phyloP scores from a whole-genome alignment of 2,888 invertebrate species.

The Colletes collaris region DNA sequence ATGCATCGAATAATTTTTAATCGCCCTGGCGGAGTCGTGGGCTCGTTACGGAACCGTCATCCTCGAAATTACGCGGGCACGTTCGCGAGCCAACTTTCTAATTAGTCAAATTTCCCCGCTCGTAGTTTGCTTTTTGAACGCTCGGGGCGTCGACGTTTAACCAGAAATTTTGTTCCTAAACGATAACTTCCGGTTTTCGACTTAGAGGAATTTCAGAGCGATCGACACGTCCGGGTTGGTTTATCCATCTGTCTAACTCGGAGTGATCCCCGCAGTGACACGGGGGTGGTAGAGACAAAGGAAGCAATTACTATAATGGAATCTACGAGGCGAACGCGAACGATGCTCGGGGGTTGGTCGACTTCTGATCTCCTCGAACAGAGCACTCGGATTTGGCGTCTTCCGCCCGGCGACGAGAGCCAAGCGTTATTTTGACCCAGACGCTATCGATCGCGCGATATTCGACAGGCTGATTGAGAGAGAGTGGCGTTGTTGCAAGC shows the following conservation, averaged over 20 bases:
- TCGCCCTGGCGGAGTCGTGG: no score
- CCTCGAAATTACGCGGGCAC: conserved; percentile 20
- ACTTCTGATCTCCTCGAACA: background rate
- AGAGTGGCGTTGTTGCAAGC: conserved; percentile 19
- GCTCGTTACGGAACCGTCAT: conserved; percentile 20
- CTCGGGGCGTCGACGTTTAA: background rate
- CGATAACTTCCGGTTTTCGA: no score
- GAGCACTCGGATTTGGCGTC: conserved; percentile 10
- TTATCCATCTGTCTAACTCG: background rate
- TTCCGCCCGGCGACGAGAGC: conserved; percentile 2
- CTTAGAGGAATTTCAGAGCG: no score
- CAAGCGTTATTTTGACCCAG: conserved; percentile 35
- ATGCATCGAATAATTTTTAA: no score
- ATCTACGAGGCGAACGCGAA: background rate
- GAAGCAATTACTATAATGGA: conserved; percentile 31
- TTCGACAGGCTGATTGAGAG: conserved; percentile 41
- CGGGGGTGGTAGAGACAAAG: background rate
- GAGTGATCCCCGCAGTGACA: no score
- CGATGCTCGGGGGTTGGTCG: background rate
- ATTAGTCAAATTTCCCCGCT: conserved; percentile 24
- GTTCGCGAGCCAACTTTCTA: conserved; percentile 21
- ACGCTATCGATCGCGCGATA: conserved; percentile 47
- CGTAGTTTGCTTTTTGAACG: background rate
- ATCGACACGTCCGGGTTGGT: no score
- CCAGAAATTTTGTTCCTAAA: background rate